These are phyloP conservation scores for Drosophila carrolli DNA, from an alignment of 1,140 invertebrate species.

Conservation along the genomic window DNA sequence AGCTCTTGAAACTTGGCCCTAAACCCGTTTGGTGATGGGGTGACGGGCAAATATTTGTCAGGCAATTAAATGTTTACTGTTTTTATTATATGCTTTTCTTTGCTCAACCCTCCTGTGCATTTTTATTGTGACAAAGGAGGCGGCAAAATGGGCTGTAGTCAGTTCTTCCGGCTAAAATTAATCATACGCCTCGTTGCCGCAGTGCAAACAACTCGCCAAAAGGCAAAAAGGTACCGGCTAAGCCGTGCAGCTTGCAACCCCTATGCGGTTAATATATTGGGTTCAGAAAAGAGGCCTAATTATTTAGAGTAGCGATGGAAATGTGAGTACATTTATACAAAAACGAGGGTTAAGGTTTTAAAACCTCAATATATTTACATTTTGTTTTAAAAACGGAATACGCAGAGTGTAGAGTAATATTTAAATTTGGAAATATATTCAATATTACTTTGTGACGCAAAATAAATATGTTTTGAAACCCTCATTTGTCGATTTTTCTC, in stretches of 20 bases:
- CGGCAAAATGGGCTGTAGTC: constrained; percentile 7
- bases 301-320: too few species aligned
- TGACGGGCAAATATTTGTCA: constrained; percentile 66
- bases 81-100: constrained; percentile 60
- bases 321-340: not conserved
- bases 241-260: constrained; percentile 24
- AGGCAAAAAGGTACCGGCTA: constrained; percentile 4
- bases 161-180: constrained; percentile 51
- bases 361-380: too few species aligned
- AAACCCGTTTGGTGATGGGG: constrained; percentile 35
- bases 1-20: constrained; percentile 52
- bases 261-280: not conserved
- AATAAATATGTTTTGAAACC: not conserved
- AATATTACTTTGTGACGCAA: too few species aligned
- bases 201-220: constrained; percentile 48
- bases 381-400: too few species aligned
- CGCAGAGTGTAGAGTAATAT: too few species aligned
- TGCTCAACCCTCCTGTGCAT: constrained; percentile 9
- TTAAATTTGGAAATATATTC: too few species aligned
- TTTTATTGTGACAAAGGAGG: constrained; percentile 38
- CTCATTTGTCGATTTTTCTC: not conserved
- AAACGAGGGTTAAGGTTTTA: too few species aligned
- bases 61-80: constrained; percentile 73
- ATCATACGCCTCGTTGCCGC: constrained; percentile 69
- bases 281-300: not conserved